These are phyloP conservation scores for Sebastes umbrosus DNA, from an alignment of 2,797 vertebrate species.

Conservation along the genomic window DNA sequence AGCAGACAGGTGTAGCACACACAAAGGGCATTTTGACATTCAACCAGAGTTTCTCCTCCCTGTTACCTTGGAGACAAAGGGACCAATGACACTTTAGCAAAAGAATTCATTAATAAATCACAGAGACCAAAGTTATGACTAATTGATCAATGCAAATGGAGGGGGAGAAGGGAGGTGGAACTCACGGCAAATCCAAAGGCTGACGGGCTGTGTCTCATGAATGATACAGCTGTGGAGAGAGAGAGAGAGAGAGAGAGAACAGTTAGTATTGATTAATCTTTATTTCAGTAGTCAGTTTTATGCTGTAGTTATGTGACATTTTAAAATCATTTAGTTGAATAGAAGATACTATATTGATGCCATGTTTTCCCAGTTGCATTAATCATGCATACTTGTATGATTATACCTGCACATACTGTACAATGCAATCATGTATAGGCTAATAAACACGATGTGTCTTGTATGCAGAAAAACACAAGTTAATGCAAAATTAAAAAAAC, in stretches of 20 bases:
- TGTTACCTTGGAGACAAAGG: slow-evolving; percentile 72
- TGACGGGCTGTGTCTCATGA: slow-evolving; percentile 98
- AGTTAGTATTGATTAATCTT: neutral
- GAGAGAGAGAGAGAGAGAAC: neutral
- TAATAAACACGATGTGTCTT: neutral
- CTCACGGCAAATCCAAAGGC: slow-evolving; percentile 99
- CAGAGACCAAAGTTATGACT: slow-evolving; percentile 55
- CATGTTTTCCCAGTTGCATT: neutral
- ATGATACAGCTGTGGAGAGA: slow-evolving; percentile 90
- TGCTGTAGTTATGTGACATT: neutral
- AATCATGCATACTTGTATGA: neutral
- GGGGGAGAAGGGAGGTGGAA: slow-evolving; percentile 64
- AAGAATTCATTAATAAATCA: slow-evolving; percentile 62
- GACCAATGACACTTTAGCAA: slow-evolving; percentile 51
- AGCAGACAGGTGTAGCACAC: neutral
- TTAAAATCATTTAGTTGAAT: neutral
- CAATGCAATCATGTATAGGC: neutral
- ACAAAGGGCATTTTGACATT: slow-evolving; percentile 23
- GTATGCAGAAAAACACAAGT: neutral
- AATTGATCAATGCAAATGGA: slow-evolving; percentile 66
- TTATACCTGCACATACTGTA: neutral
- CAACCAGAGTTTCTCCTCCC: slow-evolving; percentile 37
- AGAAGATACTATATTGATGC: neutral
- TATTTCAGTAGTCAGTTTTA: neutral
- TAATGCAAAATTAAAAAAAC: neutral